Percentiles rank a stretch among this genome's conserved stretches.
These are phyloP conservation scores for Sesamia inferens DNA, from an alignment of 2,888 invertebrate genomes.

Conservation along the genomic window DNA sequence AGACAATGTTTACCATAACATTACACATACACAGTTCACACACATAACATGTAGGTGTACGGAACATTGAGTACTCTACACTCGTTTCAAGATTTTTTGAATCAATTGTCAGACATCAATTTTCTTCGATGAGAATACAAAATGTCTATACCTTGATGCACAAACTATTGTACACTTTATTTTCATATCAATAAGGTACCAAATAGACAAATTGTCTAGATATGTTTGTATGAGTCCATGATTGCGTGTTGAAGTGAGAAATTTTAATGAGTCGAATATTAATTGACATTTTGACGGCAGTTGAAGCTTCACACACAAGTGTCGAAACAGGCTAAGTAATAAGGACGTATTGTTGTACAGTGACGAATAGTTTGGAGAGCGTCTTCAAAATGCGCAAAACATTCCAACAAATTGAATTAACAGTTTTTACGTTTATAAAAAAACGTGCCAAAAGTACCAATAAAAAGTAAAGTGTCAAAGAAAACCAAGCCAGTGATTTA, in stretches of 20 bases:
- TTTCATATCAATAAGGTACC: constrained; percentile 35
- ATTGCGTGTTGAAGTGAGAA: constrained; percentile 69
- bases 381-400: constrained; percentile 23
- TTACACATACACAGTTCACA: constrained; percentile 10
- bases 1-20: constrained; percentile 26
- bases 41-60: constrained; percentile 29
- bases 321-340: constrained; percentile 69
- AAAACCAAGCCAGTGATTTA: constrained; percentile 6
- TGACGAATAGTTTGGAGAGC: constrained; percentile 56
- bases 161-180: constrained; percentile 58
- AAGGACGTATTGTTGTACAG: constrained; percentile 51
- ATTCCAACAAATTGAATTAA: constrained; percentile 23
- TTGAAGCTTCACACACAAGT: constrained; percentile 63
- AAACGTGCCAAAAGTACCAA: constrained; percentile 20
- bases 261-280: constrained; percentile 80
- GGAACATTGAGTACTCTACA: constrained; percentile 51
- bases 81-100: constrained; percentile 57
- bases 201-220: constrained; percentile 23
- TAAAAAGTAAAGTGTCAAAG: constrained; percentile 13
- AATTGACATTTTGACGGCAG: constrained; percentile 82
- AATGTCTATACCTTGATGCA: constrained; percentile 56
- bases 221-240: constrained; percentile 47
- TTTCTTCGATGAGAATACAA: constrained; percentile 84
- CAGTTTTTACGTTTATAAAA: constrained; percentile 22
- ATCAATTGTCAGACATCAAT: constrained; percentile 77